Base-by-base conservation (phyloP, 1,140 invertebrate genomes). In the Polyergus mexicanus region DNA sequence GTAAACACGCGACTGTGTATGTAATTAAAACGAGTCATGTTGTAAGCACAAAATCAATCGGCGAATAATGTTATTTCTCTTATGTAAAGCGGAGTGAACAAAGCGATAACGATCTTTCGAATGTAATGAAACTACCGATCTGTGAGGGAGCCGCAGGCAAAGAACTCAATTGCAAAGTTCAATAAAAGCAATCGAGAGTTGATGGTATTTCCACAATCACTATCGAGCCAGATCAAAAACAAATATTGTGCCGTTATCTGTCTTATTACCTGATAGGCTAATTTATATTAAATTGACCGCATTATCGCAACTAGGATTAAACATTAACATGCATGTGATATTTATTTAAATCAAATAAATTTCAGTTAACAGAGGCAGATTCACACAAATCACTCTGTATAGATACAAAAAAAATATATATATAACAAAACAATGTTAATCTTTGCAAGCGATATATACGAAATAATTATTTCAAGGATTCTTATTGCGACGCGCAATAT, bases 41-140 rank as follows among this genome's bases (percentile, higher is more conserved):
- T 83, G 78, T 60, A 47, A 83, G 71, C 68, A 69, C 78, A 83
- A 74, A 83, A 83, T 83, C 78, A 83, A 74, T 83, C 78, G 78
- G 68, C 19, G 78, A 69, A 83, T 83, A 83, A 83, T 83, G 78
- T 83, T 83, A 83, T 74, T 83, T 83, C 78, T 74, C 78, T 74
- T 83, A 83, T 74, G 66, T 62, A 83, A 83, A 74, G 78, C 68
- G 35, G 68, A 28, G 22, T 71, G 78, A 72, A 83, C 78, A 83
- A 83, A 83, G 78, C 78, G 78, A 83, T 83, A 83, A 83, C 78
- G 68, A 83, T 83, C 78, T 83, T 69, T 83, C 78, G 68, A 83
- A 54, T 83, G 78, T 68, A 69, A 74, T 74, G 69, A 38, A 72
- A 81, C 35, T 38, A 44, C 78, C 77, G 77, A 58, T 72, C 54